Percentiles rank a stretch among this genome's conserved stretches.
These are phyloP conservation scores for Synaphobranchus kaupii DNA, from an alignment of 2,797 vertebrate species.

Conservation along the genomic window DNA sequence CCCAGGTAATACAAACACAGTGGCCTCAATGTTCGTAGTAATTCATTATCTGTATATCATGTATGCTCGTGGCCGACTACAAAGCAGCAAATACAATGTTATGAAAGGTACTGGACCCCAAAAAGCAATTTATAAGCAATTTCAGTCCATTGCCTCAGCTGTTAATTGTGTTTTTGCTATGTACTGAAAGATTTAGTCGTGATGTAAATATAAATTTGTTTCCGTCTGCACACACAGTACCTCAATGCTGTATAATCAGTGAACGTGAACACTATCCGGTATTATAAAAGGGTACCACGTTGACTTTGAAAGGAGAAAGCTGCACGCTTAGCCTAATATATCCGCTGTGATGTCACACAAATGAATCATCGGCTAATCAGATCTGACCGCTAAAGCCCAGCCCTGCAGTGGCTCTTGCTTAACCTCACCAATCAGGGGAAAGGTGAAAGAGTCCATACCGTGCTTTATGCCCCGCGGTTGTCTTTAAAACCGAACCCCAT, in stretches of 20 bases:
- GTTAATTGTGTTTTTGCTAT: background rate
- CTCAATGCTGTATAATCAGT: background rate
- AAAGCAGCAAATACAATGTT: too few relatives aligned
- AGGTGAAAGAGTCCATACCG: background rate
- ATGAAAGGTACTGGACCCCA: too few relatives aligned
- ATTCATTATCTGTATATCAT: too few relatives aligned
- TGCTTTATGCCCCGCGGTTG: background rate
- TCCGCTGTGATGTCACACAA: slow-evolving; percentile 8
- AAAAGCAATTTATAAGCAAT: background rate
- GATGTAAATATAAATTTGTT: background rate
- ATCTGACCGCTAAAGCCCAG: background rate
- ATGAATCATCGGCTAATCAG: background rate
- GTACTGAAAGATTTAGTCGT: background rate
- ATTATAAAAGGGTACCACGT: background rate
- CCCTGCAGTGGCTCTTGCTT: background rate
- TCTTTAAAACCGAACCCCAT: background rate
- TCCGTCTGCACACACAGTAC: background rate
- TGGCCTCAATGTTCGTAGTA: too few relatives aligned
- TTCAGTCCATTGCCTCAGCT: background rate
- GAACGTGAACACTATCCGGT: background rate
- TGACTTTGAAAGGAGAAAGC: slow-evolving; percentile 1
- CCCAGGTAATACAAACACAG: too few relatives aligned
- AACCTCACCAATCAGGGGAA: background rate
- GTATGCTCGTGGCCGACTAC: too few relatives aligned
- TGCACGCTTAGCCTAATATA: background rate